Base-by-base conservation (phyloP, 2,888 invertebrate species). In the Synergus itoensis region DNA sequence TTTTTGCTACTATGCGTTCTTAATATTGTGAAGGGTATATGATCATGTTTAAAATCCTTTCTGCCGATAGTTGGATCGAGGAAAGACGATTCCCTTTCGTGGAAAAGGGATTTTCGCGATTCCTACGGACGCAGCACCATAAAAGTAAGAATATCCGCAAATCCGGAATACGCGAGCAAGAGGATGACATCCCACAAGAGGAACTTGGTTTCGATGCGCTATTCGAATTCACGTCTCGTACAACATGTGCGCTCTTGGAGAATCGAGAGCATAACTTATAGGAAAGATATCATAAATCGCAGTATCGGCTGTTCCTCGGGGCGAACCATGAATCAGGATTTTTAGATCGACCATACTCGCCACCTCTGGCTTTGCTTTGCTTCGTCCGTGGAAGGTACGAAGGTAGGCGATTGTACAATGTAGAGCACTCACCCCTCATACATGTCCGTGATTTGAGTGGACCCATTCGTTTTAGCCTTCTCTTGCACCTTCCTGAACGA, bases 251-350 rank as follows among this genome's bases (percentile, higher is more conserved):
- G 63, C 62, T 81, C 79, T 79, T 76, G 43, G 63, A 65, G 79
- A 82, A 83, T 82, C 79, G 80, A 63, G 57, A 75, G 80, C 82
- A 84, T 85, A 87, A 86, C 82, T 87, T 87, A 87, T 77, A 80
- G 65, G 81, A 82, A 85, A 84, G 85, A 83, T 77, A 76, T 57
- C 81, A 87, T 89, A 90, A 90, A 90, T 90, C 85, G 85, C 62
- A 82, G 84, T 86, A 87, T 88, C 83, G 86, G 82, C 77, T 81
- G 36, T 78, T 85, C 76, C 79, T 69, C 65, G 77, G 80, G 82
- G 77, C 63, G 64, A 79, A 83, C 86, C 81, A 88, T 89, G 90
- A 88, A 90, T 90, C 89, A 89, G 86, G 88, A 87, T 89, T 88
- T 88, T 88, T 86, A 84, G 84, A 82, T 85, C 83, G 81, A 80